Evolutionary conservation across 2,888 invertebrate species (phyloP).

Genomic region (Asteroscopus sphinx): DNA sequence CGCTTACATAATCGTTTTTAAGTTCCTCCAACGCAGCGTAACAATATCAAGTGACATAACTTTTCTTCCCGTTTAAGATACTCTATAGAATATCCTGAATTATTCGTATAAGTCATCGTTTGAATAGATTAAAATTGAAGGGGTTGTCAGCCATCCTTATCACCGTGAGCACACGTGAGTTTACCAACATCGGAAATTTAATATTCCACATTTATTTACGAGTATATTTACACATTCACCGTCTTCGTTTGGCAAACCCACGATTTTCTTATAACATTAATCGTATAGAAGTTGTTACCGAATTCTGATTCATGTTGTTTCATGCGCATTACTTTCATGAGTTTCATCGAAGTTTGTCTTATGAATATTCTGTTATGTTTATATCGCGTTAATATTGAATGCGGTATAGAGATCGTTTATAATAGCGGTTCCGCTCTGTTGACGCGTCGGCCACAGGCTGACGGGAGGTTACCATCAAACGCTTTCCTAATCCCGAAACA

Average conservation of each 20-base stretch:
- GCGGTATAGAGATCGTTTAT: constrained; percentile 69
- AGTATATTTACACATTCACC: constrained; percentile 69
- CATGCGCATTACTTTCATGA: constrained; percentile 75
- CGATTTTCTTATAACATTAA: constrained; percentile 74
- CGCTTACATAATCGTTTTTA: constrained; percentile 44
- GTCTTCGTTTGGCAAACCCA: constrained; percentile 53
- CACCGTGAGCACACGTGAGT: constrained; percentile 69
- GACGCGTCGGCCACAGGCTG: constrained; percentile 72
- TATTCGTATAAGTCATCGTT: constrained; percentile 41
- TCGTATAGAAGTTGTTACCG: constrained; percentile 73
- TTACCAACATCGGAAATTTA: constrained; percentile 71
- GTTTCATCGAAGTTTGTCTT: constrained; percentile 71
- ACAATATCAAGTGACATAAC: constrained; percentile 32
- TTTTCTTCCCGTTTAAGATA: constrained; percentile 41
- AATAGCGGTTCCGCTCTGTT: constrained; percentile 70
- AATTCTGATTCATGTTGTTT: constrained; percentile 73
- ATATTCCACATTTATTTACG: constrained; percentile 73
- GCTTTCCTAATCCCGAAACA: constrained; percentile 88
- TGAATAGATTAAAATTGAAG: constrained; percentile 66
- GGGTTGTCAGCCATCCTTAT: constrained; percentile 63
- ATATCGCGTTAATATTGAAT: constrained; percentile 76
- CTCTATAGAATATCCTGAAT: constrained; percentile 44
- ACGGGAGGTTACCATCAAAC: constrained; percentile 83
- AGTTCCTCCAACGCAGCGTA: constrained; percentile 28
- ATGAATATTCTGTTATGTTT: constrained; percentile 79